Base-by-base conservation (phyloP, 2,113 vertebrate species). In the Pelecanoides urinatrix region DNA sequence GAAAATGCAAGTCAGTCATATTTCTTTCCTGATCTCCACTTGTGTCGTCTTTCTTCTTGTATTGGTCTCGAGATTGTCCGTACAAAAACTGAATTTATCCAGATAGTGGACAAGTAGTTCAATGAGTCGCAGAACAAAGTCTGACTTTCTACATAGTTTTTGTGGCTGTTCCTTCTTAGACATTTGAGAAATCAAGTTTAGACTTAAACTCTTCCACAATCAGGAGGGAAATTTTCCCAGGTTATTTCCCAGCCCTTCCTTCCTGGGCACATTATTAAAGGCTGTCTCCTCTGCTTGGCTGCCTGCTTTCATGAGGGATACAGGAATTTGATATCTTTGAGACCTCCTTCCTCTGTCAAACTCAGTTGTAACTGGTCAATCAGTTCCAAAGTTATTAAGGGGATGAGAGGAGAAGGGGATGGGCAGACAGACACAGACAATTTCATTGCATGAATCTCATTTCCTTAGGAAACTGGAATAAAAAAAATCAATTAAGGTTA, bases 271-370 rank as follows among this genome's bases (percentile, higher is more conserved):
- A 0, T 91, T 81, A 97, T 85, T 81, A 94, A 94, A 91, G 71
- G 61, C 76, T 77, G 92, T 95, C 95, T 96, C 91, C 89, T 92
- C 86, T 93, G 94, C 89, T 94, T 91, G 94, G 91, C 91, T 96
- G 94, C 93, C 91, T 94, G 84, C 90, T 94, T 92, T 95, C 72
- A 83, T 87, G 87, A 90, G 74, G 63, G 73, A 23, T 9, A 6
- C 40, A 81, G 96, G 76, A 96, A 96, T 78, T 5, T 63, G 94
- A 94, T 95, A 95, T 30, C 93, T 96, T 17, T 63, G 91, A 90
- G 89, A 36, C 91, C 67, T 94, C 77, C 80, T 85, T 75, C 70
- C 58, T 52, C 84, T 56, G 44, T 47, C 94, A 23, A 50, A 78
- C 42, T 10, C 12, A 0, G 32, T 1, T 61, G 84, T 95, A 97